Conservation (phyloP, 2,113 vertebrate genomes). For the Cynocephalus volans region DNA sequence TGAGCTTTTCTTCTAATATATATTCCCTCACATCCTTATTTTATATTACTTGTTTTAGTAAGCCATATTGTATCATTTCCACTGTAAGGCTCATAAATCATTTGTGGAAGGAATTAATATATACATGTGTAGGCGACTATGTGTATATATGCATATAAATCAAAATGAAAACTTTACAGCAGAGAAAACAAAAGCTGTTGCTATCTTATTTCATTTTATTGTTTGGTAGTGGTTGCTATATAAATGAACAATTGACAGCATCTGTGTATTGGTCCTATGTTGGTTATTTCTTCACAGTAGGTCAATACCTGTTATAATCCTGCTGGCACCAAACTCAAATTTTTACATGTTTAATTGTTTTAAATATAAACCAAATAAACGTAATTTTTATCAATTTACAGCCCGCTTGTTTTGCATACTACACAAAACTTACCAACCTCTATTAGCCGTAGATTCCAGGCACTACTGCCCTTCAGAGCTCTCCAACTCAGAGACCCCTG, state of each 20-base stretch:
- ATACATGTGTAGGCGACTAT: not conserved
- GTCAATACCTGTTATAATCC: not conserved
- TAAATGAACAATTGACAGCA: not conserved
- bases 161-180: not conserved
- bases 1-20: not conserved
- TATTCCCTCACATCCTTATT: not conserved
- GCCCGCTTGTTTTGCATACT: not conserved
- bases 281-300: not conserved
- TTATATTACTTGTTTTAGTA: not conserved
- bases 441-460: too few relatives aligned
- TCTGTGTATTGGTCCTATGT: not conserved
- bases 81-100: accelerated
- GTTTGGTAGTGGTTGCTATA: not conserved
- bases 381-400: not conserved
- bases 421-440: not conserved
- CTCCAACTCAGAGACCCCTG: not conserved
- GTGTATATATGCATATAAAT: not conserved
- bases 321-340: not conserved
- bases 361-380: not conserved
- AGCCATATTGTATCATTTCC: not conserved
- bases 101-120: not conserved
- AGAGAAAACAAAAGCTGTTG: not conserved
- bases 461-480: too few relatives aligned
- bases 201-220: not conserved
- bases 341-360: not conserved